Evolutionary conservation across 2,888 invertebrate species (phyloP).

Genomic region (Microplitis manilae): DNA sequence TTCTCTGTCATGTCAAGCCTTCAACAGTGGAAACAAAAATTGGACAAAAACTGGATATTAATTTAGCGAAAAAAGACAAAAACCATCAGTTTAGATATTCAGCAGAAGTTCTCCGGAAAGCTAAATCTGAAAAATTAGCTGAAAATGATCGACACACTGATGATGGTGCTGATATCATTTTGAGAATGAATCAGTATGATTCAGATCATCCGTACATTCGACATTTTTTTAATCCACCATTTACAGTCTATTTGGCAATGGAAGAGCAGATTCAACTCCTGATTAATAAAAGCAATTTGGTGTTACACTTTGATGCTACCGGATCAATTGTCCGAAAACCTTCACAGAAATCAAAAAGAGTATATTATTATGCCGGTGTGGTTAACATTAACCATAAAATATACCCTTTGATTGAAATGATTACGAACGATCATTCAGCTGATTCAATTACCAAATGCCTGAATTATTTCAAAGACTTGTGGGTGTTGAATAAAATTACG

Average conservation of each 20-base stretch:
- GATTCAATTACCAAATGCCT: slow-evolving; percentile 32
- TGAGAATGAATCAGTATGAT: slow-evolving; percentile 6
- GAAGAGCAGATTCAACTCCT: slow-evolving; percentile 34
- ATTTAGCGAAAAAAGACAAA: not conserved
- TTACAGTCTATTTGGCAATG: slow-evolving; percentile 39
- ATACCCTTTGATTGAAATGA: slow-evolving; percentile 35
- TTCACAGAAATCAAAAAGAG: slow-evolving; percentile 28
- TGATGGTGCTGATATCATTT: not conserved
- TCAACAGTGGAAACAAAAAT: too few species aligned
- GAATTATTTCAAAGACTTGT: slow-evolving; percentile 23
- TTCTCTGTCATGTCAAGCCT: too few species aligned
- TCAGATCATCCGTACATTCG: slow-evolving; percentile 7
- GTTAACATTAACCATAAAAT: slow-evolving; percentile 30
- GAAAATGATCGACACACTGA: not conserved
- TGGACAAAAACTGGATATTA: not conserved
- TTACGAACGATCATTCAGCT: slow-evolving; percentile 37
- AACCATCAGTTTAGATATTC: not conserved
- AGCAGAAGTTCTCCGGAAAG: not conserved
- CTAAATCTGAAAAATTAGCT: slow-evolving; percentile 7
- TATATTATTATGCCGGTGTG: slow-evolving; percentile 39
- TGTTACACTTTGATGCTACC: slow-evolving; percentile 30
- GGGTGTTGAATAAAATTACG: slow-evolving; percentile 27
- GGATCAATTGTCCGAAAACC: slow-evolving; percentile 33
- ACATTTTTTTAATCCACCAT: slow-evolving; percentile 25
- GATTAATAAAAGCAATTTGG: slow-evolving; percentile 19